Evolutionary conservation across 2,797 vertebrate species (phyloP).

Genomic region (Clarias pachynema): DNA sequence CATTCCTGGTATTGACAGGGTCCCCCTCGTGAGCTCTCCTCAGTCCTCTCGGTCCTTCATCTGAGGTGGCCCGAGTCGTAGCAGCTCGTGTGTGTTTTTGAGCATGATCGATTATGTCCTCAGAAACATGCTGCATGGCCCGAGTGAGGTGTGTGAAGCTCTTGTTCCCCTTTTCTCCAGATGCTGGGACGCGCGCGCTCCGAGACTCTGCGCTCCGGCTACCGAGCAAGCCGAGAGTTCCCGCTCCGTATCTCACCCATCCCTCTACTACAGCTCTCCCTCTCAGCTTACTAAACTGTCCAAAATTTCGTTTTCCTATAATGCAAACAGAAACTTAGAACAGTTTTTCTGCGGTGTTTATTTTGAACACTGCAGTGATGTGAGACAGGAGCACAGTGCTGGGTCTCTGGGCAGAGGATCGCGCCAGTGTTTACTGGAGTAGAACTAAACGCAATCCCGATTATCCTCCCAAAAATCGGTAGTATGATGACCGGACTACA

Average conservation of each 20-base stretch:
- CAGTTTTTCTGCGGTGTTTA: background rate
- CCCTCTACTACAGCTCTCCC: background rate
- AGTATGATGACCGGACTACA: constrained; percentile 70
- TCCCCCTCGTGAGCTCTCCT: background rate
- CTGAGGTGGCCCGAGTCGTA: constrained; percentile 32
- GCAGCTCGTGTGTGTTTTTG: constrained; percentile 37
- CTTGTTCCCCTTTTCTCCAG: background rate
- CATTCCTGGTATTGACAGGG: constrained; percentile 31
- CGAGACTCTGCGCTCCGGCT: constrained; percentile 52
- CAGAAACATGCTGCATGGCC: constrained; percentile 68
- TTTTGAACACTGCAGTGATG: background rate
- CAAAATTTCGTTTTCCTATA: constrained; percentile 10
- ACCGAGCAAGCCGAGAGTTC: constrained; percentile 79
- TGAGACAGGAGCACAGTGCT: background rate
- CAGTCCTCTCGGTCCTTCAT: constrained; percentile 38
- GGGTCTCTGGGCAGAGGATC: constrained; percentile 38
- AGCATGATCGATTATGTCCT: constrained; percentile 63
- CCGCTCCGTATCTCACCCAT: background rate
- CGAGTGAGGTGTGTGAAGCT: constrained; percentile 52
- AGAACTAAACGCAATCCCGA: constrained; percentile 73
- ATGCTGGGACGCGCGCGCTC: background rate
- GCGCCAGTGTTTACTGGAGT: constrained; percentile 67
- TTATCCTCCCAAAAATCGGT: constrained; percentile 72
- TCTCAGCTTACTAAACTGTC: constrained; percentile 44
- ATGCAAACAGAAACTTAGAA: constrained; percentile 1